Evolutionary conservation across 1,140 invertebrate genomes (phyloP), one percentile per base, ranked within the genome.

Genomic region (Sinonovacula constricta): DNA sequence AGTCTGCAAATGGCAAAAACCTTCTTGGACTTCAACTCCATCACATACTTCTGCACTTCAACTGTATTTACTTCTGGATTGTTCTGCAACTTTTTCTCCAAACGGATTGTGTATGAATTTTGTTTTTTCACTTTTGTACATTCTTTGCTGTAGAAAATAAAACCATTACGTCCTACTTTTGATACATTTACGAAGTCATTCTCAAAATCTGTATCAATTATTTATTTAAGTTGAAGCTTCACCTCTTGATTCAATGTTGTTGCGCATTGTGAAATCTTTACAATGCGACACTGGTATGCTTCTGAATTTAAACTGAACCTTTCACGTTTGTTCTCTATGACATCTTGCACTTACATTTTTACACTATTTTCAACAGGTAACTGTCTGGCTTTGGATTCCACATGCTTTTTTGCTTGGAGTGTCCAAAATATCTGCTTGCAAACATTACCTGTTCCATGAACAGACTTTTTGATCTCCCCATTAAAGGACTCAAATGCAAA

Each of bases 401-500:
- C 56, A 24, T 36, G 28, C 39, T 74, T 76, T 57, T 76, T 24
- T 7, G 62, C 49, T 22, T 76, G 74, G 28, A 67, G 28, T 39
- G 66, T 24, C 76, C 76, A 79, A 34, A 70, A 79, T 22, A 79
- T 70, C 28, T 70, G 56, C 39, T 24, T 22, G 33, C 76, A 70
- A 0, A 79, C 67, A 70, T 70, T 79, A 0, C 67, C 76, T 28
- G 66, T 79, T 33, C 76, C 76, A 54, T 70, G 76, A n/a, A 79
- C n/a, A 12, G 56, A 24, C 30, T 54, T 51, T 33, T 69, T 79
- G 1, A 79, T 70, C 51, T 79, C 66, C 5, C 66, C 76, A 51
- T 79, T 79, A 31, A 79, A 79, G n/a, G 76, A 79, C 36, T 79
- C 76, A 28, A 70, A 78, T n/a, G 34, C 12, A 33, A 74, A 80